Percentiles rank a stretch among this genome's conserved stretches.
phyloP scores from a whole-genome alignment of 2,113 vertebrate species.

The Prionailurus bengalensis region DNA sequence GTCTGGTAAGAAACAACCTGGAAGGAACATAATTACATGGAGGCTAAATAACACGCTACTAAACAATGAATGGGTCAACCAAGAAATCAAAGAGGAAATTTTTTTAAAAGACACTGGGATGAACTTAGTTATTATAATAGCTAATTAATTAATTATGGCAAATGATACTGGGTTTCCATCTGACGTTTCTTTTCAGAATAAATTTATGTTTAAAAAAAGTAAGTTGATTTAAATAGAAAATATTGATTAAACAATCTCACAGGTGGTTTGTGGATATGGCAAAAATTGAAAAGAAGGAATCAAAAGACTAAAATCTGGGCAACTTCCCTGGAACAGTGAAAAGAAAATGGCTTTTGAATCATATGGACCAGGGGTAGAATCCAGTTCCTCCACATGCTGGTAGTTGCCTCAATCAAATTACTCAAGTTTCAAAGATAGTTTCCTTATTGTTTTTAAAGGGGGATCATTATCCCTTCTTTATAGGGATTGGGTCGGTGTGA shows the following conservation, averaged over 20 bases:
- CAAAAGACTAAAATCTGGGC: conserved; percentile 3
- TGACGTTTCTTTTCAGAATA: conserved; percentile 40
- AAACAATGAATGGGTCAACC: not conserved
- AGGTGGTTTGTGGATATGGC: not conserved
- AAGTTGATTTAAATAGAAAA: conserved; percentile 49
- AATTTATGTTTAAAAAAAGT: not conserved
- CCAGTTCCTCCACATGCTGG: conserved; percentile 43
- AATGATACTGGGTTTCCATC: conserved; percentile 20
- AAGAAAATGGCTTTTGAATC: not conserved
- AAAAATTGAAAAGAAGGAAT: not conserved
- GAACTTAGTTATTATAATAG: not conserved
- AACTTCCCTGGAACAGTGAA: not conserved
- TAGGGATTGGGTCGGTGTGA: not conserved
- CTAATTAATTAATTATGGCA: conserved; percentile 46
- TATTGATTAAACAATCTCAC: not conserved
- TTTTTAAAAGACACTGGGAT: not conserved
- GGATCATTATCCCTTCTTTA: not conserved
- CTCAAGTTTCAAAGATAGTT: not conserved
- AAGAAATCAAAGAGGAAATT: not conserved
- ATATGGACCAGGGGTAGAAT: not conserved
- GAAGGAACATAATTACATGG: not conserved
- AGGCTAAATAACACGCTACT: not conserved
- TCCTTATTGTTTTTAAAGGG: conserved; percentile 29
- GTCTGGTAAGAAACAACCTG: not conserved
- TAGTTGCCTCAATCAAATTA: not conserved